phyloP scores from a whole-genome alignment of 2,888 invertebrate species.

The Alentia gelatinosa region DNA sequence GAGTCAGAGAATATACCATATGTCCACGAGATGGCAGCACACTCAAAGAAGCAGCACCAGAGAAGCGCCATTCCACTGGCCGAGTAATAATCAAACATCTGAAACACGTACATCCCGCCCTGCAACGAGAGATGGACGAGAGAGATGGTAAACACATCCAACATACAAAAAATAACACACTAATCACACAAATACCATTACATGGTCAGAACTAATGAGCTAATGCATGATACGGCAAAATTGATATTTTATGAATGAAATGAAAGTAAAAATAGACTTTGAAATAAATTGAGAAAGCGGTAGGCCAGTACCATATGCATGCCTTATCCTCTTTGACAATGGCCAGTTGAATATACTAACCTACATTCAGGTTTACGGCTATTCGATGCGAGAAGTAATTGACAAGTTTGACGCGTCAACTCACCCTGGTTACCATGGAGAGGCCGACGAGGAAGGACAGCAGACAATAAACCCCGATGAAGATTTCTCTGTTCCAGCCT shows the following conservation, averaged over 20 bases:
- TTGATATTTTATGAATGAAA: too few species aligned
- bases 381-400: too few species aligned
- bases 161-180: neutral
- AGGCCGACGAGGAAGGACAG: constrained; percentile 83
- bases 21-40: constrained; percentile 55
- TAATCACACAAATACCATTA: neutral
- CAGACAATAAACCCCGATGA: constrained; percentile 82
- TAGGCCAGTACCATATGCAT: too few species aligned
- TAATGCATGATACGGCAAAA: too few species aligned
- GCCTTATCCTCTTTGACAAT: too few species aligned
- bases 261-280: too few species aligned
- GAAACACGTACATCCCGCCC: constrained; percentile 85
- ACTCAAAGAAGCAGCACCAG: constrained; percentile 61
- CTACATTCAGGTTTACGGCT: too few species aligned
- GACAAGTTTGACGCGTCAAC: too few species aligned
- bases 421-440: constrained; percentile 67
- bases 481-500: constrained; percentile 82
- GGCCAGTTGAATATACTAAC: too few species aligned
- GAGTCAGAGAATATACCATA: constrained; percentile 55
- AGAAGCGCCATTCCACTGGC: constrained; percentile 83
- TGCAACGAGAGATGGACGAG: too few species aligned
- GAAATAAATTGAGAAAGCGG: too few species aligned
- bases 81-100: constrained; percentile 84
- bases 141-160: constrained; percentile 59
- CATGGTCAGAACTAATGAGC: too few species aligned